phyloP scores from a whole-genome alignment of 2,888 invertebrate genomes.

The Idaea biselata region DNA sequence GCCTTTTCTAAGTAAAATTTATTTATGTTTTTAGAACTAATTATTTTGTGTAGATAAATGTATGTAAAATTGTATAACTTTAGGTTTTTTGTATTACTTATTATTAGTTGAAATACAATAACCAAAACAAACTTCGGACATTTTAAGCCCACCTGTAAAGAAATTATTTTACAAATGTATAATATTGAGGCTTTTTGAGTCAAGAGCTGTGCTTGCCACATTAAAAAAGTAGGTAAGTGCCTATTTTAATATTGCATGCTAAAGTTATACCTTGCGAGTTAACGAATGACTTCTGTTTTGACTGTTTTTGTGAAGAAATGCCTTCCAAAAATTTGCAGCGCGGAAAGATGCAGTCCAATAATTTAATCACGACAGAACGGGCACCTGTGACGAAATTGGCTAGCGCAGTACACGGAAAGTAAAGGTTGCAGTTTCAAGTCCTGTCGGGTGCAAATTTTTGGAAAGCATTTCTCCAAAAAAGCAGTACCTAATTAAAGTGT shows the following conservation, averaged over 20 bases:
- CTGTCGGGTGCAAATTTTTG: too few species aligned
- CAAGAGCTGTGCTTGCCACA: slow-evolving; percentile 10
- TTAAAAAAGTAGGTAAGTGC: slow-evolving; percentile 1
- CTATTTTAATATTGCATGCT: slow-evolving; percentile 9
- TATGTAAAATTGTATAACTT: slow-evolving; percentile 22
- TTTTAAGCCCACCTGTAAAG: slow-evolving; percentile 49
- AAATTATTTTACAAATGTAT: slow-evolving; percentile 8
- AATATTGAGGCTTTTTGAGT: slow-evolving; percentile 2
- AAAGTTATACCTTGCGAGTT: slow-evolving; percentile 8
- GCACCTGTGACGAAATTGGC: too few species aligned
- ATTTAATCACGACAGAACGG: too few species aligned
- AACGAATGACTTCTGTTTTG: slow-evolving; percentile 10
- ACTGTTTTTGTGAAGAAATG: slow-evolving; percentile 6
- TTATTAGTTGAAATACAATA: slow-evolving; percentile 47
- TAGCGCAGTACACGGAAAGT: too few species aligned
- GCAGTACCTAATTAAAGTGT: too few species aligned
- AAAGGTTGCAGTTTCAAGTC: too few species aligned
- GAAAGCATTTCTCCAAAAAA: too few species aligned
- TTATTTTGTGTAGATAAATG: slow-evolving; percentile 41
- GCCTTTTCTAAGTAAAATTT: slow-evolving; percentile 32
- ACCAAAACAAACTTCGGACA: slow-evolving; percentile 52
- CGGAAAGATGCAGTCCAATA: too few species aligned
- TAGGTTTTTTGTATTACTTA: slow-evolving; percentile 42
- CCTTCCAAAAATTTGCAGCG: too few species aligned
- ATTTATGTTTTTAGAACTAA: slow-evolving; percentile 22